Base-by-base conservation (phyloP, 2,888 invertebrate genomes). In the Lobophora halterata region DNA sequence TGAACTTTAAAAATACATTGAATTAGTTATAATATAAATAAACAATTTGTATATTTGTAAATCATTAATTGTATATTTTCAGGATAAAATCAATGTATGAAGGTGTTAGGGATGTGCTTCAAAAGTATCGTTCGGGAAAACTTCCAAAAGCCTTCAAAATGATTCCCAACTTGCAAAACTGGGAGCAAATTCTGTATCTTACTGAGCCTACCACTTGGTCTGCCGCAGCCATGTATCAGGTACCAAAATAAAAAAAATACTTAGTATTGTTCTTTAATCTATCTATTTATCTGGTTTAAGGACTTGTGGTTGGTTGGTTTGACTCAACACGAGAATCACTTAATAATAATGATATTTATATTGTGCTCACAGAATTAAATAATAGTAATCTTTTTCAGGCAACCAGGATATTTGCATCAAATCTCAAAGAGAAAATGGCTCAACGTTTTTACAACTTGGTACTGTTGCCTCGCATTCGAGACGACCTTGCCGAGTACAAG, bases 91-190 rank as follows among this genome's bases (percentile, higher is more conserved):
- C 93, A 35, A 93, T 98, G 94, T 99, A 97, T 79, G 93, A 95
- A 80, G 95, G 96, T 34, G 96, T 99, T 0, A 87, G 95, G 51
- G 93, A 95, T 74, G 95, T 99, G 1, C 88, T 99, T 58, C 88
- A 90, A 51, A 94, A 93, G 57, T 99, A 98, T 73, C 91, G 99
- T 46, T 97, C 96, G 70, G 99, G 99, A 11, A 98, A 97, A 86
- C 86, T 99, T 17, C 99, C 99, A 0, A 99, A 99, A 77, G 97
- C 98, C 1, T 99, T 99, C 74, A 99, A 99, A 89, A 93, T 98
- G 65, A 92, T 99, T 46, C 99, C 99, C 2, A 93, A 93, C 69
- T 87, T 98, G 37, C 90, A 91, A 39, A 97, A 98, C 76, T 99
- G 98, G 98, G 98, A 98, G 71, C 96, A 97, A 78, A 91, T 96